Evolutionary conservation across 2,113 vertebrate genomes (phyloP).

Genomic region (Mustelus asterias): DNA sequence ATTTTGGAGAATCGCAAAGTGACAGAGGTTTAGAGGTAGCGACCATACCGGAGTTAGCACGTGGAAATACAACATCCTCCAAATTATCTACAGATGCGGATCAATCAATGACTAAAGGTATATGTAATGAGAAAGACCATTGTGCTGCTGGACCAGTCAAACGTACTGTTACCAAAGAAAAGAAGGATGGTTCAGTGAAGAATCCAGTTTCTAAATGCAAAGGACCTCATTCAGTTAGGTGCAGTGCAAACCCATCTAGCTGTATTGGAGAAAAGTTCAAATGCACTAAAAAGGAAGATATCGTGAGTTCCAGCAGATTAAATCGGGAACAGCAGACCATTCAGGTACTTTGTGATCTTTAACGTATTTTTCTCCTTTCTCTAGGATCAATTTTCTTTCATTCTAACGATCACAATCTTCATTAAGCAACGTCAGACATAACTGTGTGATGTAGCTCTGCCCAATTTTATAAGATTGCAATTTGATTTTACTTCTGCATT

Average conservation of each 20-base stretch:
- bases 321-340: slow-evolving; percentile 36
- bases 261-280: slow-evolving; percentile 32
- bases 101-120: slow-evolving; percentile 28
- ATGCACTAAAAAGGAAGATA: slow-evolving; percentile 35
- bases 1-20: slow-evolving; percentile 54
- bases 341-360: slow-evolving; percentile 29
- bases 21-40: slow-evolving; percentile 45
- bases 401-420: background rate
- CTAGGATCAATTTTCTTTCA: background rate
- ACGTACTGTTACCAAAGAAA: slow-evolving; percentile 37
- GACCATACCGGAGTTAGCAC: background rate
- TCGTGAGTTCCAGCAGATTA: slow-evolving; percentile 25
- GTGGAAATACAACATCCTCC: slow-evolving; percentile 35
- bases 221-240: slow-evolving; percentile 20
- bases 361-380: background rate
- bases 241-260: slow-evolving; percentile 32
- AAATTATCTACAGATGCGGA: slow-evolving; percentile 6
- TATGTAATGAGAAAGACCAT: slow-evolving; percentile 30
- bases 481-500: background rate
- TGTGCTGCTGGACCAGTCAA: slow-evolving; percentile 34
- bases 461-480: background rate
- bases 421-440: background rate
- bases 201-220: slow-evolving; percentile 35
- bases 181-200: slow-evolving; percentile 36
- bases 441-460: background rate